These are phyloP conservation scores for Drosophila prostipennis DNA, from an alignment of 2,888 invertebrate species.

Conservation along the genomic window DNA sequence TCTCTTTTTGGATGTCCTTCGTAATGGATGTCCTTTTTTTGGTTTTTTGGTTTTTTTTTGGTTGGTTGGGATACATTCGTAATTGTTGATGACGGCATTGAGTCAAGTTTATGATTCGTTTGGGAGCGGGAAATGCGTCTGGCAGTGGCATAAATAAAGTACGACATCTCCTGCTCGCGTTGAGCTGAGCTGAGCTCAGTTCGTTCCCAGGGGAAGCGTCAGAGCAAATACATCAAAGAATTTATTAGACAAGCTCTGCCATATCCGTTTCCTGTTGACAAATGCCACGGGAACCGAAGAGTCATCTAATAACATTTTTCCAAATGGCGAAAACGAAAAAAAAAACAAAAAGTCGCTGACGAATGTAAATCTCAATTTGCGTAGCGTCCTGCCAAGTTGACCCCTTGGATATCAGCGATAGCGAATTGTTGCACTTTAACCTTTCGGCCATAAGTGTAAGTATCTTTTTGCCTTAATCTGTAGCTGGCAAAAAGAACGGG, in stretches of 20 bases:
- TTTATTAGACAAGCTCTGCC: slow-evolving; percentile 57
- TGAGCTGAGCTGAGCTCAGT: slow-evolving; percentile 4
- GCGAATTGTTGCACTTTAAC: slow-evolving; percentile 37
- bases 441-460: slow-evolving; percentile 31
- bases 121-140: slow-evolving; percentile 19
- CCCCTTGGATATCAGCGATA: slow-evolving; percentile 11
- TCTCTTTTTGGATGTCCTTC: slow-evolving; percentile 1
- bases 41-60: no score
- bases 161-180: slow-evolving; percentile 15
- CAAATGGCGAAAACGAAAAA: slow-evolving; percentile 1
- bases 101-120: slow-evolving; percentile 52
- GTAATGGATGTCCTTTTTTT: slow-evolving; percentile 17
- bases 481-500: slow-evolving; percentile 23
- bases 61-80: slow-evolving; percentile 38
- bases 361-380: slow-evolving; percentile 35
- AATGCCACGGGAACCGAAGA: slow-evolving; percentile 30
- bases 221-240: slow-evolving; percentile 63
- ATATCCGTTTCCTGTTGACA: slow-evolving; percentile 55
- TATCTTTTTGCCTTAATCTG: slow-evolving; percentile 20
- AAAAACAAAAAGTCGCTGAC: slow-evolving; percentile 29
- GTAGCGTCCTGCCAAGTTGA: slow-evolving; percentile 1
- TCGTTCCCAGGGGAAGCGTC: slow-evolving; percentile 39
- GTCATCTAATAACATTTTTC: slow-evolving; percentile 33
- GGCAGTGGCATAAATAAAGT: slow-evolving; percentile 52
- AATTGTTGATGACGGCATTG: slow-evolving; percentile 69